Percentiles rank a stretch among this genome's conserved stretches.
phyloP scores from a whole-genome alignment of 2,113 vertebrate species.

The Struthidea cinerea region DNA sequence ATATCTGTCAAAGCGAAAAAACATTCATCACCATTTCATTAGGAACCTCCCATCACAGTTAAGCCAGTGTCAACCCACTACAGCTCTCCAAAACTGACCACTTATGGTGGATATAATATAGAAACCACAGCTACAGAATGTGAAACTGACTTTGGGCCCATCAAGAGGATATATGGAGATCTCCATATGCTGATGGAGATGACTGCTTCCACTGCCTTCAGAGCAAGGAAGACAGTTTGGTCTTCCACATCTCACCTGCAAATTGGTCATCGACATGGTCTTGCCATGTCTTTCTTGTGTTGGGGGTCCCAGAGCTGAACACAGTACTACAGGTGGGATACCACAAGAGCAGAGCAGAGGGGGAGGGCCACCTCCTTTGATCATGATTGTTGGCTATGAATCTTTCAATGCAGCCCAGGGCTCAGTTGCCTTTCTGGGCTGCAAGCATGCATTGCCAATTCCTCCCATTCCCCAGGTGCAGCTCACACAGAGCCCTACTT shows the following conservation, averaged over 20 bases:
- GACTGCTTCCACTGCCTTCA: not conserved
- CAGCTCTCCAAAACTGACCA: not conserved
- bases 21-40: not conserved
- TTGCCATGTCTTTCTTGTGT: not conserved
- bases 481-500: not conserved
- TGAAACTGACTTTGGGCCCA: not conserved
- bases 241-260: not conserved
- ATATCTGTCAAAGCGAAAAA: not conserved
- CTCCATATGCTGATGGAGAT: not conserved
- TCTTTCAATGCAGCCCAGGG: not conserved
- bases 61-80: not conserved
- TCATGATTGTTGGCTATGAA: not conserved
- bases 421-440: not conserved
- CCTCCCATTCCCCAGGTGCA: not conserved
- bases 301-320: not conserved
- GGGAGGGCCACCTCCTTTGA: not conserved
- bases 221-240: not conserved
- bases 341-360: not conserved
- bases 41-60: not conserved
- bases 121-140: not conserved
- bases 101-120: not conserved
- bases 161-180: not conserved
- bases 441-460: not conserved
- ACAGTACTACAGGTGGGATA: no score
- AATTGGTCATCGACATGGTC: not conserved